These are phyloP conservation scores for Trichogramma dendrolimi DNA, from an alignment of 2,888 invertebrate species.

Conservation along the genomic window DNA sequence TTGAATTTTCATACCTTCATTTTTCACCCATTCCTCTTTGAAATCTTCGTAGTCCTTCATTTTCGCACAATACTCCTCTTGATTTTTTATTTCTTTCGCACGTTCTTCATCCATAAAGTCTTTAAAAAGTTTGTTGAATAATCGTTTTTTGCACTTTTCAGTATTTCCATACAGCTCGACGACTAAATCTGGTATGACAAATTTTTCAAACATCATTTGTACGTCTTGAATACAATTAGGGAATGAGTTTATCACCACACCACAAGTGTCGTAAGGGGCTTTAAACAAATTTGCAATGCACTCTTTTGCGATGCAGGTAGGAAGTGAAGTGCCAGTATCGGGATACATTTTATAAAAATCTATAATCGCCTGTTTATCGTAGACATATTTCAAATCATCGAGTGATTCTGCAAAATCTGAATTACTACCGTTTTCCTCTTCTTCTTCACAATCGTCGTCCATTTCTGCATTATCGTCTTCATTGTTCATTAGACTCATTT, in stretches of 20 bases:
- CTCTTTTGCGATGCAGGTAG: slow-evolving; percentile 52
- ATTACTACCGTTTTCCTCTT: slow-evolving; percentile 25
- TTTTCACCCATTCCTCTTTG: slow-evolving; percentile 27
- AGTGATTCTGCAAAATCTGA: slow-evolving; percentile 30
- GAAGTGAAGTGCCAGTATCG: slow-evolving; percentile 53
- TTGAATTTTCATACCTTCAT: slow-evolving; percentile 17
- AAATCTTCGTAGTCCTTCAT: slow-evolving; percentile 20
- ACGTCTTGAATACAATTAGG: slow-evolving; percentile 59
- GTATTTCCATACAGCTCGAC: slow-evolving; percentile 53
- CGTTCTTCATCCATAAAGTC: slow-evolving; percentile 47
- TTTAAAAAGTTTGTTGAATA: slow-evolving; percentile 47
- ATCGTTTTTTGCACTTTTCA: slow-evolving; percentile 42
- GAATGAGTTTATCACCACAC: slow-evolving; percentile 62
- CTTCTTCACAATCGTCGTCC: slow-evolving; percentile 10
- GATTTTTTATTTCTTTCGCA: slow-evolving; percentile 38
- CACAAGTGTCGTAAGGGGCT: slow-evolving; percentile 53
- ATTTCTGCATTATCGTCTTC: background rate
- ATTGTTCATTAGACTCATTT: background rate
- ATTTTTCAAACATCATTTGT: slow-evolving; percentile 54
- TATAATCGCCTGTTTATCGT: slow-evolving; percentile 27
- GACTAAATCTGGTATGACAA: slow-evolving; percentile 60
- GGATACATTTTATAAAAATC: slow-evolving; percentile 55
- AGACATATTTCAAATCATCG: slow-evolving; percentile 28
- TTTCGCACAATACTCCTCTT: slow-evolving; percentile 50
- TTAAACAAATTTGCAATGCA: slow-evolving; percentile 53